Conservation (phyloP, 2,888 invertebrate species). For the Atherix ibis region DNA sequence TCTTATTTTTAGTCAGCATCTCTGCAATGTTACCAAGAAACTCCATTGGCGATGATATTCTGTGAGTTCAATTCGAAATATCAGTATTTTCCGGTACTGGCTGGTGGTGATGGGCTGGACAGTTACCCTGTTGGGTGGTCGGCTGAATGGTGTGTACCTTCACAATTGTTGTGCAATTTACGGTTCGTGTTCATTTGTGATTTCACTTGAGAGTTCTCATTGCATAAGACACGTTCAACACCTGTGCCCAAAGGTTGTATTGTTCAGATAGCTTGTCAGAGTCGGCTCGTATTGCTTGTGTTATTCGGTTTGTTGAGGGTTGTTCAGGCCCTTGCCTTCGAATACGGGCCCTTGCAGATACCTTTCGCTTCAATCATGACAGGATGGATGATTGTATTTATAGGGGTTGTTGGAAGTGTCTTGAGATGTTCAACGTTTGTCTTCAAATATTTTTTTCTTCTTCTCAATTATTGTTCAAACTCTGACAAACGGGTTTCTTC, state of each 20-base stretch:
- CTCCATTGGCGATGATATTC: background rate
- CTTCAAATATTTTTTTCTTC: background rate
- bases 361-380: no score
- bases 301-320: background rate
- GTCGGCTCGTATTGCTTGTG: background rate
- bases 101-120: no score
- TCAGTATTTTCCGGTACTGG: no score
- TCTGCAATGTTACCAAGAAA: no score
- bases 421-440: no score
- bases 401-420: no score
- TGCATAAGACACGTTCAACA: slow-evolving; percentile 11
- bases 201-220: slow-evolving; percentile 7
- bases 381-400: no score
- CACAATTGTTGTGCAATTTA: slow-evolving; percentile 10
- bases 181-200: slow-evolving; percentile 7
- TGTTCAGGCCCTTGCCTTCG: no score
- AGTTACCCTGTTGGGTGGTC: background rate
- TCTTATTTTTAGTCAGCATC: no score
- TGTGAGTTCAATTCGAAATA: background rate
- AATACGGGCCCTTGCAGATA: no score
- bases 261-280: no score
- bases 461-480: slow-evolving; percentile 1
- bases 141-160: background rate
- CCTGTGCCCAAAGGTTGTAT: slow-evolving; percentile 11
- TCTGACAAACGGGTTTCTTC: no score